Base-by-base conservation (phyloP, 2,113 vertebrate genomes). In the Chascanopsetta lugubris region DNA sequence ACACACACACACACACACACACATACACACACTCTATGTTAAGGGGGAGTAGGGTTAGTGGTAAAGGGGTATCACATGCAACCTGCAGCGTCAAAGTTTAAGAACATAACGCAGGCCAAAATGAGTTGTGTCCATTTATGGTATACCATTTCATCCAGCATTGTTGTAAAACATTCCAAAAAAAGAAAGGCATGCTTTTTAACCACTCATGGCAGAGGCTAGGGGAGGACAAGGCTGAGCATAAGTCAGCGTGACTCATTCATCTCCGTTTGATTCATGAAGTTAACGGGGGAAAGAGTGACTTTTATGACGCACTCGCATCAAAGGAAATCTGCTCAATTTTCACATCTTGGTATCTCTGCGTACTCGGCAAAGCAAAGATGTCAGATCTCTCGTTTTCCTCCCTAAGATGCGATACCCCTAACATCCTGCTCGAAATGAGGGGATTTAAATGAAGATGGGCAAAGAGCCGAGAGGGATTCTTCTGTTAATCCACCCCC, bases 401-500 rank as follows among this genome's bases (percentile, higher is more conserved):
- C 48, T 30, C 24, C 25, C 18, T 22, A 53, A 49, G 72, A 72
- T 66, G 26, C 26, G 17, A 29, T 20, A 12, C 7, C 56, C 18
- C 46, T 49, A 65, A 51, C 57, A 69, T 69, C 55, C 64, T 18
- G 61, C 32, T 51, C 9, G 13, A 80, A 57, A 79, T 74, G 57
- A 69, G 56, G 26, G 63, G 64, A 75, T 75, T 84, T 82, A 69
- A 66, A 78, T 60, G 42, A 79, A 59, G 68, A 78, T 46, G 36
- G 58, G 50, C 45, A 26, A 60, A 58, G 20, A 53, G 47, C 17
- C 20, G 9, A 59, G 36, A 45, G 71, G 57, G 59, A 82, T 79
- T 77, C 74, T 73, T 61, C 27, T n/a, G 49, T 60, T 75, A 82
- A 82, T 87, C 83, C 66, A 32, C 1, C 70, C 50, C 43, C 68